A percentile compares a stretch with the other conserved stretches of the same genome.
phyloP scores from a whole-genome alignment of 2,888 invertebrate species.

The Hyposoter dolosus region DNA sequence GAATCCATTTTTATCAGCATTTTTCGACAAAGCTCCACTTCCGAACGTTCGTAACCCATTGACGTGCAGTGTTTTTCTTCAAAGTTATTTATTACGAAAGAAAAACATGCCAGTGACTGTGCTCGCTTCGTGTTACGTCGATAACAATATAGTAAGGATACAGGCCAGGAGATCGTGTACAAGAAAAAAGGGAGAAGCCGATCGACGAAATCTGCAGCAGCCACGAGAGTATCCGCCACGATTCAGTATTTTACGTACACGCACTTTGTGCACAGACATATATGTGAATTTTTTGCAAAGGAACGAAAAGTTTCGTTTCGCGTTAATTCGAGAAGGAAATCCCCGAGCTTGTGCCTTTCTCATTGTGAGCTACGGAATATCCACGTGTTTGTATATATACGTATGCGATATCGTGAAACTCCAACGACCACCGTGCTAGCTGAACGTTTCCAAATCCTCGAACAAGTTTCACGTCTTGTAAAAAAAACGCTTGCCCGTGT shows the following conservation, averaged over 20 bases:
- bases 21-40: too few relatives aligned
- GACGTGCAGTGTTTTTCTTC: constrained; percentile 6
- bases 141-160: constrained; percentile 35
- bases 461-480: constrained; percentile 68
- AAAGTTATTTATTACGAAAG: constrained; percentile 12
- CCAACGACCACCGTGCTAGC: constrained; percentile 67
- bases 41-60: background rate
- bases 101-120: constrained; percentile 33
- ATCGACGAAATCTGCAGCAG: constrained; percentile 51
- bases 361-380: constrained; percentile 5
- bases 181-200: constrained; percentile 37
- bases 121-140: constrained; percentile 26
- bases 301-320: background rate
- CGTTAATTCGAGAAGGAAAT: background rate
- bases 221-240: constrained; percentile 35
- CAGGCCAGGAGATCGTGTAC: constrained; percentile 6
- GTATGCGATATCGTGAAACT: constrained; percentile 57
- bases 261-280: constrained; percentile 3
- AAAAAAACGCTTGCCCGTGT: constrained; percentile 65
- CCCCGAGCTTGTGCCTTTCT: constrained; percentile 4
- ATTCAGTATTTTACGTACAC: background rate
- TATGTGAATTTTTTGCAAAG: background rate
- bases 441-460: constrained; percentile 67
- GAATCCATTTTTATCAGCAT: background rate
- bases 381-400: background rate